These are phyloP conservation scores for Lepidothrix coronata DNA, from an alignment of 2,113 vertebrate species.

Conservation along the genomic window DNA sequence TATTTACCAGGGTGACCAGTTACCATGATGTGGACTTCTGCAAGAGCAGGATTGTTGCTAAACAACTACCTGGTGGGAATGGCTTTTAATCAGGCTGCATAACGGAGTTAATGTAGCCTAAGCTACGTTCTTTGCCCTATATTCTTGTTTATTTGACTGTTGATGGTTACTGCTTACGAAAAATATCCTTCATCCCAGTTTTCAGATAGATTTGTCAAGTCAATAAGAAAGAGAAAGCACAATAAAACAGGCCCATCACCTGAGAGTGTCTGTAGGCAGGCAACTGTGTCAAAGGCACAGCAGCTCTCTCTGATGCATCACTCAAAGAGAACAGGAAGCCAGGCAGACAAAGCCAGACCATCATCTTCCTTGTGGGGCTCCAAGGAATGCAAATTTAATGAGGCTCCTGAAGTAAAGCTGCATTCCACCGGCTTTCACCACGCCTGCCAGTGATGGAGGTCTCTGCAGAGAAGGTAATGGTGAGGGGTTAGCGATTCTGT, in stretches of 20 bases:
- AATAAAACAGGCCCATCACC: neutral
- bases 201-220: neutral
- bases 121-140: neutral
- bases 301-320: neutral
- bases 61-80: neutral
- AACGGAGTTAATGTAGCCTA: neutral
- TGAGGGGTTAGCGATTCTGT: neutral
- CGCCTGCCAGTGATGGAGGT: neutral
- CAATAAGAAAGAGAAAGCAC: neutral
- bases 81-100: neutral
- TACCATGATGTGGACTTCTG: neutral
- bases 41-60: neutral
- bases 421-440: neutral
- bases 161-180: neutral
- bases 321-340: neutral
- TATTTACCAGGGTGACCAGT: neutral
- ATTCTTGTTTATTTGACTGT: neutral
- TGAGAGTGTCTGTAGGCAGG: neutral
- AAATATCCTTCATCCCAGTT: neutral
- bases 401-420: neutral
- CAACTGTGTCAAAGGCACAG: neutral
- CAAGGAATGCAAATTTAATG: conserved; percentile 35
- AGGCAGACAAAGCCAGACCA: conserved; percentile 11
- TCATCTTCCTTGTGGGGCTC: neutral
- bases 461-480: neutral